Evolutionary conservation across 64 coral and sea anemone genomes (phyloP).

Genomic region (Trachythela sp.): DNA sequence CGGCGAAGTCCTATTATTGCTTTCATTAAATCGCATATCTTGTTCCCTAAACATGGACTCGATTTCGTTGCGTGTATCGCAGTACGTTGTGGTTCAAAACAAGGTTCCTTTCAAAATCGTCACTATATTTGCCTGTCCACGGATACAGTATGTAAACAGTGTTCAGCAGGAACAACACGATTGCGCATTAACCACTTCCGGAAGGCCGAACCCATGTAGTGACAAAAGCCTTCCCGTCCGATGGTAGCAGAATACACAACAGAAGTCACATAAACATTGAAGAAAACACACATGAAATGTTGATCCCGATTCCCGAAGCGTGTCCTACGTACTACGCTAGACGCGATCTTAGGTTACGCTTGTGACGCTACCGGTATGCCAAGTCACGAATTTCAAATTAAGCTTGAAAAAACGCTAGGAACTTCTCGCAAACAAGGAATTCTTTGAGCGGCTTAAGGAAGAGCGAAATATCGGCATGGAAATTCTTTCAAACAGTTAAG

Average conservation of each 20-base stretch:
- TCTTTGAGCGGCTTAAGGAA: background rate
- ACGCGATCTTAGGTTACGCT: no score
- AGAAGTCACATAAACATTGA: background rate
- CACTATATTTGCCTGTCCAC: background rate
- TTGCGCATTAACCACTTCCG: constrained; percentile 15
- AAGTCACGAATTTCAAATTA: background rate
- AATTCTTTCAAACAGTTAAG: background rate
- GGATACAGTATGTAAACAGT: background rate
- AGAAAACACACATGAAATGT: background rate
- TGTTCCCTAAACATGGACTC: constrained; percentile 15
- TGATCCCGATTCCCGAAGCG: background rate
- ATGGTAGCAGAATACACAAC: background rate
- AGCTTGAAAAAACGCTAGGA: background rate
- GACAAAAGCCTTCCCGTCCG: background rate
- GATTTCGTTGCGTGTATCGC: background rate
- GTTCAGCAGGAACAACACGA: background rate
- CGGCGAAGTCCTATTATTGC: background rate
- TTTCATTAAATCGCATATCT: constrained; percentile 9
- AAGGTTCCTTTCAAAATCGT: background rate
- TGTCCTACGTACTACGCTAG: background rate
- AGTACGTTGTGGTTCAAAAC: background rate
- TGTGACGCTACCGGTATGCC: background rate
- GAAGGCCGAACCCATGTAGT: background rate
- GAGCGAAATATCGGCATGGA: background rate
- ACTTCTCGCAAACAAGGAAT: background rate